Evolutionary conservation across 2,113 vertebrate genomes (phyloP).

Genomic region (Paramormyrops kingsleyae): DNA sequence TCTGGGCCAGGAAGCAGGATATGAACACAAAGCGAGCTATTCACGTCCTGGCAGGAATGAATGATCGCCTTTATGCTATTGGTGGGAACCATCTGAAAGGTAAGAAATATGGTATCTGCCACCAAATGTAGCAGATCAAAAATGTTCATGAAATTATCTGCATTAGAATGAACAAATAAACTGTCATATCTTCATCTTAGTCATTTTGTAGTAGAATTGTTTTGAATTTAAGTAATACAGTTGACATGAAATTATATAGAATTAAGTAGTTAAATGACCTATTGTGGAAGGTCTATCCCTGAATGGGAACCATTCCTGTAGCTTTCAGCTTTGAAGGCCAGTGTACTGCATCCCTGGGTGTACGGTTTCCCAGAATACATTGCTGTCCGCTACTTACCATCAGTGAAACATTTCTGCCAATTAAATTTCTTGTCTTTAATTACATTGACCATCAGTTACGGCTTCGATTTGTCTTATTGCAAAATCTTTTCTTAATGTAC

Average conservation of each 20-base stretch:
- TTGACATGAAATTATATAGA: neutral
- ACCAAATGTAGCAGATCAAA: neutral
- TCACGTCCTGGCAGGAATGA: constrained; percentile 93
- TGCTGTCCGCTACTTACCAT: neutral
- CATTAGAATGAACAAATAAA: neutral
- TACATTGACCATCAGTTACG: neutral
- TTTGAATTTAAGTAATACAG: neutral
- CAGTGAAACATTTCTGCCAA: neutral
- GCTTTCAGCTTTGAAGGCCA: neutral
- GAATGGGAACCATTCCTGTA: neutral
- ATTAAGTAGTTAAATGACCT: neutral
- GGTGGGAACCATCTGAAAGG: constrained; percentile 99
- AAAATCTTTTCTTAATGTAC: neutral
- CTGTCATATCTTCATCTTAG: neutral
- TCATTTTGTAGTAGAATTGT: neutral
- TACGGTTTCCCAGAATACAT: neutral
- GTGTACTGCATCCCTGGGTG: neutral
- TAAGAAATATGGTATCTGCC: constrained; percentile 41
- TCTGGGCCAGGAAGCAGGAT: constrained; percentile 96
- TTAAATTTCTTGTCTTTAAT: neutral
- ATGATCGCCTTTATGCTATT: constrained; percentile 93
- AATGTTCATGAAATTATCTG: neutral
- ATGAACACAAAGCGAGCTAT: constrained; percentile 99
- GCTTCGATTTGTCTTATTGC: neutral
- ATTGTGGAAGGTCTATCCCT: neutral